Base-by-base conservation (phyloP, 2,797 vertebrate genomes). In the Enteromius argenteus region DNA sequence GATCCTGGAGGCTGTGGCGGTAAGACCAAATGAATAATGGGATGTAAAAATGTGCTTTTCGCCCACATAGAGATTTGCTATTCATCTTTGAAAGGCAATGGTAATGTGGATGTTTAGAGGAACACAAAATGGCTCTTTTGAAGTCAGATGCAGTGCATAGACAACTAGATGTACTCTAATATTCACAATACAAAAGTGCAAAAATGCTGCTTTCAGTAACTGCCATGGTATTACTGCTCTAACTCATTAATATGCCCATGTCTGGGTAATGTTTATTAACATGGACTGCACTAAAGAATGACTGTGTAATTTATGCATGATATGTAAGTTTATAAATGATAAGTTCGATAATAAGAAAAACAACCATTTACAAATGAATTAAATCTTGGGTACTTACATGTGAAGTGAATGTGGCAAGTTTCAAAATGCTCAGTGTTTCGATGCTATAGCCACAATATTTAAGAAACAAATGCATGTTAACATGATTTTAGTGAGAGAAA, bases 1-100 rank as follows among this genome's bases (percentile, higher is more conserved):
- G 92, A 97, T 97, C 88, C 93, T 97, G 91, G 96, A 97, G 91
- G 97, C 96, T 0, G 96, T 97, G 83, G 94, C 92, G 91, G 97
- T 97, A 92, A 95, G 87, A 84, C 66, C 68, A n/a, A 23, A 44
- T 69, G 37, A 69, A 78, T 77, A 49, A 77, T 60, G 66, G 37
- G 64, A 69, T 17, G 30, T 42, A 35, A 69, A 56, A 42, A 64
- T 83, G n/a, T 11, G 30, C 32, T 75, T 75, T 83, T 56, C 27
- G 32, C 17, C 2, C 17, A 15, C 35, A 30, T 19, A 46, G 42
- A 79, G 42, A 30, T 64, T 64, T 27, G 23, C 19, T 73, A 21
- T 64, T 62, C 27, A 39, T 7, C 46, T 49, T 73, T 75, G 13
- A 75, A 66, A 75, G 32, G 11, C 13, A 51, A 74, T 51, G 56